phyloP scores from a whole-genome alignment of 2,888 invertebrate species.

The Tachina lurida region DNA sequence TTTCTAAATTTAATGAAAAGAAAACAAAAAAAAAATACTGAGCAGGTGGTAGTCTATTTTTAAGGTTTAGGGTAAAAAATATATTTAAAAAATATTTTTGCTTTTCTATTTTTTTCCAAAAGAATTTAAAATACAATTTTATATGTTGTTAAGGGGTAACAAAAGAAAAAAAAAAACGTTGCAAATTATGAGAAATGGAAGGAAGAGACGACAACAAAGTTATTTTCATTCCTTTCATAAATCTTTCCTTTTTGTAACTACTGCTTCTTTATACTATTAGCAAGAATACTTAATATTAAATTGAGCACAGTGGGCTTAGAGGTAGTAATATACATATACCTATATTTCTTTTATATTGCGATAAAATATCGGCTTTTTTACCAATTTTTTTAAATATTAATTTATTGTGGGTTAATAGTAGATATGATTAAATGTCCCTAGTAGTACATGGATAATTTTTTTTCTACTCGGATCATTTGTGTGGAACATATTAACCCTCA shows the following conservation, averaged over 20 bases:
- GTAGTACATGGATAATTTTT: no score
- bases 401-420: no score
- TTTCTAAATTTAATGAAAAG: conserved; percentile 2
- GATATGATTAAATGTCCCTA: no score
- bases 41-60: conserved; percentile 32
- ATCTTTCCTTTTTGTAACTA: conserved; percentile 7
- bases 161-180: background rate
- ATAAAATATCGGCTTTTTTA: no score
- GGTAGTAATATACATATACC: background rate
- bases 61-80: conserved; percentile 1
- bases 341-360: background rate
- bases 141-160: conserved; percentile 11
- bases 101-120: background rate
- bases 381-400: no score
- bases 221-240: background rate
- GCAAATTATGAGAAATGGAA: background rate
- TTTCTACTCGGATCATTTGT: no score
- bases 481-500: no score
- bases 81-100: background rate
- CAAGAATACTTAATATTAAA: background rate
- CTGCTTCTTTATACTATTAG: background rate
- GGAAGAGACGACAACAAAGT: background rate
- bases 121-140: background rate
- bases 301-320: conserved; percentile 36
- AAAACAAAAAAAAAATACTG: background rate